Percentiles rank a stretch among this genome's conserved stretches.
phyloP scores from a whole-genome alignment of 1,140 invertebrate species.

The Mercenaria mercenaria region DNA sequence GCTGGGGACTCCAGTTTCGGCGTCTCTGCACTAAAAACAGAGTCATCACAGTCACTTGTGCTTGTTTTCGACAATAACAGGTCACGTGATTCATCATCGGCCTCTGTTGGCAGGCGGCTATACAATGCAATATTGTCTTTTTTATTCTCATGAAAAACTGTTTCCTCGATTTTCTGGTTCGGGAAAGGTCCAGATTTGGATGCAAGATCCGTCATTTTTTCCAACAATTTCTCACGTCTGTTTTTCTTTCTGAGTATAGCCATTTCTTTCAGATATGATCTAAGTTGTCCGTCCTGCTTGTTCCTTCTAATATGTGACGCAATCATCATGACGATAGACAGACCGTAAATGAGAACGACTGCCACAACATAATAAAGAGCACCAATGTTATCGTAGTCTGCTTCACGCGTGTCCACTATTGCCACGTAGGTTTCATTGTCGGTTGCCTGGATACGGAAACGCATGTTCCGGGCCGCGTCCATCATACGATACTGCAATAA shows the following conservation, averaged over 20 bases:
- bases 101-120: constrained; percentile 49
- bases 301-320: constrained; percentile 85
- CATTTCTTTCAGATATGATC: constrained; percentile 84
- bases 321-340: constrained; percentile 86
- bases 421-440: constrained; percentile 77
- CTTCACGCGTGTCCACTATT: constrained; percentile 71
- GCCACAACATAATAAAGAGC: constrained; percentile 85
- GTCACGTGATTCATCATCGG: constrained; percentile 70
- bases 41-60: constrained; percentile 67
- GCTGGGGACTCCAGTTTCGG: constrained; percentile 57
- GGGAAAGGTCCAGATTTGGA: constrained; percentile 56
- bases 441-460: constrained; percentile 72
- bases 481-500: constrained; percentile 67
- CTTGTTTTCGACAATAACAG: constrained; percentile 68
- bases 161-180: constrained; percentile 48
- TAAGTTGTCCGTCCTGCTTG: constrained; percentile 83
- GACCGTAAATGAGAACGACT: constrained; percentile 84
- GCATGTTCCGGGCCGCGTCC: constrained; percentile 75
- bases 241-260: constrained; percentile 80
- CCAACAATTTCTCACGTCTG: constrained; percentile 78
- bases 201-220: constrained; percentile 75
- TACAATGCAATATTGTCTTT: constrained; percentile 38
- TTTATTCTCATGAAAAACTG: constrained; percentile 35
- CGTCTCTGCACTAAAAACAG: constrained; percentile 68
- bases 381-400: constrained; percentile 81